phyloP scores from a whole-genome alignment of 2,888 invertebrate genomes.

The Maniola hyperantus region DNA sequence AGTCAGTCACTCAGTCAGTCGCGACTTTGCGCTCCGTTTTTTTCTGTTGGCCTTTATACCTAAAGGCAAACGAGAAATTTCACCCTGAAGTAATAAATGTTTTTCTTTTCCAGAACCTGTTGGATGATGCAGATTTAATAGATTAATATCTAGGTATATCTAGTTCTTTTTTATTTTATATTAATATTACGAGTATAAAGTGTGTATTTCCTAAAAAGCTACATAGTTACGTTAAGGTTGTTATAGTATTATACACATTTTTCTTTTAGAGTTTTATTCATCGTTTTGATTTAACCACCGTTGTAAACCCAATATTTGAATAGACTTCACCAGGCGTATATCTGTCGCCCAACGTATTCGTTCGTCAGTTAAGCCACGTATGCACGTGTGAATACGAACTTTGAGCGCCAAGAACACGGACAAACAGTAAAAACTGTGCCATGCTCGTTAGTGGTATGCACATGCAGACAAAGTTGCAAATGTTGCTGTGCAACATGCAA shows the following conservation, averaged over 20 bases:
- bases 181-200: slow-evolving; percentile 48
- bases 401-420: too few relatives aligned
- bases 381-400: too few relatives aligned
- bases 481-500: too few relatives aligned
- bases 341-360: not conserved
- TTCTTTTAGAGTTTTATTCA: slow-evolving; percentile 39
- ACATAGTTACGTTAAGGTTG: slow-evolving; percentile 62
- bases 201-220: slow-evolving; percentile 71
- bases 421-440: too few relatives aligned
- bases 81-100: slow-evolving; percentile 7
- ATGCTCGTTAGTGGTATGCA: too few relatives aligned
- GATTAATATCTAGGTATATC: slow-evolving; percentile 59
- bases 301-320: slow-evolving; percentile 18
- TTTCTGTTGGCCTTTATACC: too few relatives aligned
- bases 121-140: slow-evolving; percentile 73
- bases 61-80: too few relatives aligned
- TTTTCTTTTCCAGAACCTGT: slow-evolving; percentile 60
- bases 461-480: too few relatives aligned
- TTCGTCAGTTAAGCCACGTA: too few relatives aligned
- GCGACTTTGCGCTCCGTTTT: too few relatives aligned
- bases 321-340: not conserved
- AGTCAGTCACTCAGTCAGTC: too few relatives aligned
- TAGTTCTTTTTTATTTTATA: slow-evolving; percentile 52
- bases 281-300: slow-evolving; percentile 24
- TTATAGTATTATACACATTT: slow-evolving; percentile 71